phyloP scores from a whole-genome alignment of 2,888 invertebrate species.

The Lutraria lutraria region DNA sequence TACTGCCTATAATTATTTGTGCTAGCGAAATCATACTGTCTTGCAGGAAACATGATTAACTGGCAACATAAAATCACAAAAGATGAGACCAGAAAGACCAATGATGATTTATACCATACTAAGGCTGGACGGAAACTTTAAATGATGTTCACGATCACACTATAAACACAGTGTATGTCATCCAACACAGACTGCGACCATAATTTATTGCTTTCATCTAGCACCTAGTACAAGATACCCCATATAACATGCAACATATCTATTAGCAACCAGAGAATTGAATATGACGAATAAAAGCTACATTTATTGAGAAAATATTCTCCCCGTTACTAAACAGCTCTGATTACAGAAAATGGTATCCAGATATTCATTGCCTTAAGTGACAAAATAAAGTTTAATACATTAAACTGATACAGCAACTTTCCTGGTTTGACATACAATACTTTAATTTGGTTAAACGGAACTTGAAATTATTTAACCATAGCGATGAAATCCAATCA shows the following conservation, averaged over 20 bases:
- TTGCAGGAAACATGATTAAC: slow-evolving; percentile 59
- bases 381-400: no score
- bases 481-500: no score
- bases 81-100: slow-evolving; percentile 57
- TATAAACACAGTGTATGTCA: slow-evolving; percentile 59
- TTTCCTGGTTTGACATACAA: no score
- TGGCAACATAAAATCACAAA: slow-evolving; percentile 54
- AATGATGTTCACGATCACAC: slow-evolving; percentile 55
- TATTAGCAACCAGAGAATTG: slow-evolving; percentile 46
- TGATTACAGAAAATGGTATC: no score
- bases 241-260: slow-evolving; percentile 49
- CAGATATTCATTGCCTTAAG: no score
- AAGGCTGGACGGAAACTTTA: slow-evolving; percentile 53
- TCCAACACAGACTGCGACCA: slow-evolving; percentile 38
- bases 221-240: slow-evolving; percentile 12
- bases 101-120: slow-evolving; percentile 55
- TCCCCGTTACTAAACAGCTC: no score
- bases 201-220: slow-evolving; percentile 42
- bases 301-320: slow-evolving; percentile 22
- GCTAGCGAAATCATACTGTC: slow-evolving; percentile 67
- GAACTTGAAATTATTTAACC: no score
- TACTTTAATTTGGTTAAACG: no score
- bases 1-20: slow-evolving; percentile 69
- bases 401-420: no score
- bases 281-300: slow-evolving; percentile 33